phyloP scores from a whole-genome alignment of 1,140 invertebrate genomes.

The Stegodyphus mimosarum region DNA sequence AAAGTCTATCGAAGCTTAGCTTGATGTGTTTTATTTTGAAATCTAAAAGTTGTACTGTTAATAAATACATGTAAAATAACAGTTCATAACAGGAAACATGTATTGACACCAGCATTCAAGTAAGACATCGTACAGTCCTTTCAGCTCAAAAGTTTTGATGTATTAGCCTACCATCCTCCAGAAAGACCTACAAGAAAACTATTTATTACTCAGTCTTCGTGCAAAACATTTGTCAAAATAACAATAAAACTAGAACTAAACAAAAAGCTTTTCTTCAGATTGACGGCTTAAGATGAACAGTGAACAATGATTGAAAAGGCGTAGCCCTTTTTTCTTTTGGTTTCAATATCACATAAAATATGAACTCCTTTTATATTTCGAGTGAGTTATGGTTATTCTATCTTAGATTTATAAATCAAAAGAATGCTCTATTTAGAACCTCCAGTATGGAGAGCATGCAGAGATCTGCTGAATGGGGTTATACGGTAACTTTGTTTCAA shows the following conservation, averaged over 20 bases:
- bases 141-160: too few species aligned
- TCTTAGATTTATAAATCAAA: slow-evolving; percentile 15
- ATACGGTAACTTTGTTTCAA: too few species aligned
- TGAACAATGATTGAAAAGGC: slow-evolving; percentile 55
- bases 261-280: slow-evolving; percentile 18
- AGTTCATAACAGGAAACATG: too few species aligned
- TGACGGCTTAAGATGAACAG: slow-evolving; percentile 1
- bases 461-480: too few species aligned
- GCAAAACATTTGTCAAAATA: slow-evolving; percentile 29
- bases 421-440: background rate
- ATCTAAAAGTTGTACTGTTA: too few species aligned
- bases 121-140: too few species aligned
- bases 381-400: slow-evolving; percentile 33
- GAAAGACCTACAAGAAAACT: background rate
- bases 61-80: too few species aligned
- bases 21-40: too few species aligned
- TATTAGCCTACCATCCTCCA: too few species aligned
- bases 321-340: slow-evolving; percentile 23
- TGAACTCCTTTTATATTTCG: slow-evolving; percentile 41
- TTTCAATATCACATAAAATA: slow-evolving; percentile 56
- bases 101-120: too few species aligned
- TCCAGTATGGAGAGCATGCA: too few species aligned
- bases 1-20: too few species aligned
- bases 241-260: slow-evolving; percentile 16
- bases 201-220: slow-evolving; percentile 22